These are phyloP conservation scores for Brachylomia viminalis DNA, from an alignment of 2,888 invertebrate species.

Conservation along the genomic window DNA sequence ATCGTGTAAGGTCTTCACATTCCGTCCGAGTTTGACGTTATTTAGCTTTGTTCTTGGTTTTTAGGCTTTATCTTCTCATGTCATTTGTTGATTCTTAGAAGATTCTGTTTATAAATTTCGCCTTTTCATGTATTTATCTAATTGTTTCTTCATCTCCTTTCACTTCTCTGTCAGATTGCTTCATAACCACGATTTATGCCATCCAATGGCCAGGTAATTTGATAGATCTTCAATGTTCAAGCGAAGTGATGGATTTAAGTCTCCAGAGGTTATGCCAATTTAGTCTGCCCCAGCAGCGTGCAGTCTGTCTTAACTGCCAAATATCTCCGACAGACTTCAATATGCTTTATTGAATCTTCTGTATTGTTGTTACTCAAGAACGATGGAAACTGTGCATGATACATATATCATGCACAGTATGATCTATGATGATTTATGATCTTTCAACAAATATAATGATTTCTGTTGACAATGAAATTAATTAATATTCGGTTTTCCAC, in stretches of 20 bases:
- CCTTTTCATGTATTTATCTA: neutral
- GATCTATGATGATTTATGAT: neutral
- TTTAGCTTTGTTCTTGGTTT: constrained; percentile 9
- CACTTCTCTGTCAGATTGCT: constrained; percentile 8
- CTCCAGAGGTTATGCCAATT: constrained; percentile 18
- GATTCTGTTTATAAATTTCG: neutral
- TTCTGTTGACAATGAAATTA: neutral
- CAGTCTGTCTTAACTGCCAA: constrained; percentile 12
- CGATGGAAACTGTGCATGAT: neutral
- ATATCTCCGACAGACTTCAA: constrained; percentile 11
- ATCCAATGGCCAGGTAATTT: constrained; percentile 6
- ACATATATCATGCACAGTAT: no score
- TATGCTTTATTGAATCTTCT: neutral
- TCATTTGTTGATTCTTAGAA: neutral
- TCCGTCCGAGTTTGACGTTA: constrained; percentile 61
- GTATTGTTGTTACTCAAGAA: neutral
- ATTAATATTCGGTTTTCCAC: neutral
- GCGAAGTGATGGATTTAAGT: neutral
- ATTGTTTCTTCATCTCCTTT: constrained; percentile 1
- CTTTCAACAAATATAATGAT: neutral
- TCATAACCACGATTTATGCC: neutral
- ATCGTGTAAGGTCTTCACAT: constrained; percentile 55
- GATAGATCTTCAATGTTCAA: constrained; percentile 4
- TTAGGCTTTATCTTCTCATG: neutral
- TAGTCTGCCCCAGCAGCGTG: neutral